A percentile compares a stretch with the other conserved stretches of the same genome.
Conservation (phyloP, 2,888 invertebrate genomes). For the Mythimna ferrago region DNA sequence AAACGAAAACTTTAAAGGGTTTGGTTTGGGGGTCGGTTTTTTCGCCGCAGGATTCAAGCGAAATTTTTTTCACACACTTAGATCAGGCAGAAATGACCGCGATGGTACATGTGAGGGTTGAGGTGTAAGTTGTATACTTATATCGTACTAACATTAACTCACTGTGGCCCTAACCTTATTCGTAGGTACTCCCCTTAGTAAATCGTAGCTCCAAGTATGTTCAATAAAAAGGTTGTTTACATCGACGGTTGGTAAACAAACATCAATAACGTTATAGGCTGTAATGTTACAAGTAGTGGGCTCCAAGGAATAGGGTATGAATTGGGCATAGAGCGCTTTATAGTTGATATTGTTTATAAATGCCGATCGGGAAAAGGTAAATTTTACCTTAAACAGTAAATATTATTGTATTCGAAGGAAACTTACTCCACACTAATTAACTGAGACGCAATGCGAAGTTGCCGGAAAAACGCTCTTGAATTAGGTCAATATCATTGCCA, state of each 20-base stretch:
- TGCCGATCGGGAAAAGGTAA: background rate
- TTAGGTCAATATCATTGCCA: no score
- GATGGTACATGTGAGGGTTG: no score
- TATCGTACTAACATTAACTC: no score
- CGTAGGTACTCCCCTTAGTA: slow-evolving; percentile 19
- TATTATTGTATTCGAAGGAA: background rate
- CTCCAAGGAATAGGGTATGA: background rate
- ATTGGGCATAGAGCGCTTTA: slow-evolving; percentile 12
- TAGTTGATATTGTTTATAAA: background rate
- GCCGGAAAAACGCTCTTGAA: no score
- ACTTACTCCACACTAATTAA: no score
- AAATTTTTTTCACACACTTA: no score
- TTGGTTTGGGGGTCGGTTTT: no score
- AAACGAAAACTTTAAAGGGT: no score
- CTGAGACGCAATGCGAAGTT: no score
- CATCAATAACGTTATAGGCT: slow-evolving; percentile 29
- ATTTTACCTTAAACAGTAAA: background rate
- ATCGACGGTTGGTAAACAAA: slow-evolving; percentile 40
- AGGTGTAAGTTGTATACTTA: no score
- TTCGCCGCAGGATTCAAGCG: no score
- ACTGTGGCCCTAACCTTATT: background rate
- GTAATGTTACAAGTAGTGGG: slow-evolving; percentile 19
- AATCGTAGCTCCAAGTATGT: slow-evolving; percentile 40
- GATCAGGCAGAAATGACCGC: no score
- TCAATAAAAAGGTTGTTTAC: slow-evolving; percentile 53